Conservation (phyloP, 1,140 invertebrate genomes). For the Diorhabda sublineata region DNA sequence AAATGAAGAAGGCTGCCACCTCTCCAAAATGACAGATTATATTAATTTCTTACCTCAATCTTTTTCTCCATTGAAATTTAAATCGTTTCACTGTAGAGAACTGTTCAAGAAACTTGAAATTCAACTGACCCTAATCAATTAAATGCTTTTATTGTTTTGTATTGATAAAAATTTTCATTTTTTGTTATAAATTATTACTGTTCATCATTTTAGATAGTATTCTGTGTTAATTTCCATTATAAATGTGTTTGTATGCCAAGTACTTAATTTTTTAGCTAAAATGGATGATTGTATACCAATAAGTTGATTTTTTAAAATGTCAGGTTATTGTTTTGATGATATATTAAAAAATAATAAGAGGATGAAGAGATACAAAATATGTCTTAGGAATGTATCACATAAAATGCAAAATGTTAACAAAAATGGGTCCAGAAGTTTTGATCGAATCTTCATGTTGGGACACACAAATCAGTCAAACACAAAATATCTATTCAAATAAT, state of each 20-base stretch:
- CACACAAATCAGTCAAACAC: neutral
- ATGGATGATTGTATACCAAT: constrained; percentile 31
- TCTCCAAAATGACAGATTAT: too few species aligned
- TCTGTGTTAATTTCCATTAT: constrained; percentile 18
- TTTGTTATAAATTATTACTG: too few species aligned
- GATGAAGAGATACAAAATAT: constrained; percentile 24
- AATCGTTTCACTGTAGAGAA: too few species aligned
- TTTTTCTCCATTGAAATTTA: too few species aligned
- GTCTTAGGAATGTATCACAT: constrained; percentile 36
- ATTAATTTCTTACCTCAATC: too few species aligned
- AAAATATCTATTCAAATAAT: neutral
- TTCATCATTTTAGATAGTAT: neutral
- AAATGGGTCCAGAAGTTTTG: constrained; percentile 15
- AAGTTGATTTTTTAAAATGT: constrained; percentile 10
- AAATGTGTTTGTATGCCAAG: constrained; percentile 11
- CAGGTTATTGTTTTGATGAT: constrained; percentile 19
- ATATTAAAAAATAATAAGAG: constrained; percentile 16
- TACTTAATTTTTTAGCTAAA: constrained; percentile 20
- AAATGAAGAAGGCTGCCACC: too few species aligned
- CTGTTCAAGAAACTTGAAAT: too few species aligned
- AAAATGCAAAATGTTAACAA: constrained; percentile 33
- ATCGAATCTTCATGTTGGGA: neutral
- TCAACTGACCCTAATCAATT: too few species aligned
- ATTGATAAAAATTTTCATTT: too few species aligned
- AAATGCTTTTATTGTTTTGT: too few species aligned